phyloP scores from a whole-genome alignment of 2,113 vertebrate genomes.

The Phyllopteryx taeniolatus region DNA sequence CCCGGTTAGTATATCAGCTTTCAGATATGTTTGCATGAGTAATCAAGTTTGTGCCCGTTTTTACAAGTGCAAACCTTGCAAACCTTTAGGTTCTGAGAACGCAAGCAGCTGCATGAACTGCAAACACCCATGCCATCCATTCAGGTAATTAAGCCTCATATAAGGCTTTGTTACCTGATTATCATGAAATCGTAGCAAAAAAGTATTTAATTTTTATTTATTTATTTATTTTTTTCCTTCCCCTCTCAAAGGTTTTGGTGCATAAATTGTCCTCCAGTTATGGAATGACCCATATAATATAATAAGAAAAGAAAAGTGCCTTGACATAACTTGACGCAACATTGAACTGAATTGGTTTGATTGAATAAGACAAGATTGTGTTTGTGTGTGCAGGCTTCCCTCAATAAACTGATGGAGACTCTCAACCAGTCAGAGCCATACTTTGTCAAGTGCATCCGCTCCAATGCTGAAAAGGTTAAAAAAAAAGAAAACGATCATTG shows the following conservation, averaged over 20 bases:
- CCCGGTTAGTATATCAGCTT: not conserved
- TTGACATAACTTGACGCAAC: too few relatives aligned
- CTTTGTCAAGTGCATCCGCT: slow-evolving; percentile 97
- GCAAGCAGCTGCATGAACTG: slow-evolving; percentile 74
- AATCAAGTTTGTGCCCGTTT: not conserved
- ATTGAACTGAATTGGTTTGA: not conserved
- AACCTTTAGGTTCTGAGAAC: slow-evolving; percentile 73
- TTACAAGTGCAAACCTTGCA: not conserved
- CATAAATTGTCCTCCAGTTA: too few relatives aligned
- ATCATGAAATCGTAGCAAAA: too few relatives aligned
- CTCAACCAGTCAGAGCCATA: slow-evolving; percentile 93
- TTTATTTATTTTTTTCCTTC: too few relatives aligned
- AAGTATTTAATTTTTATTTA: too few relatives aligned
- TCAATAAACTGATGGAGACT: slow-evolving; percentile 97
- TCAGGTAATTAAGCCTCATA: slow-evolving; percentile 16
- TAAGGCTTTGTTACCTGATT: too few relatives aligned
- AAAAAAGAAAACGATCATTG: not conserved
- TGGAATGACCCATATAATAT: too few relatives aligned
- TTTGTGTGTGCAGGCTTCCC: slow-evolving; percentile 78
- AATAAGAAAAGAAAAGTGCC: too few relatives aligned
- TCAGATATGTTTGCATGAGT: not conserved
- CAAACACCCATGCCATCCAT: slow-evolving; percentile 38
- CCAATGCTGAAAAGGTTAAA: slow-evolving; percentile 93
- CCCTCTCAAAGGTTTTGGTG: too few relatives aligned
- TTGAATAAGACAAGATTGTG: not conserved